Conservation (phyloP, 1,140 invertebrate species). For the Heliothis virescens region DNA sequence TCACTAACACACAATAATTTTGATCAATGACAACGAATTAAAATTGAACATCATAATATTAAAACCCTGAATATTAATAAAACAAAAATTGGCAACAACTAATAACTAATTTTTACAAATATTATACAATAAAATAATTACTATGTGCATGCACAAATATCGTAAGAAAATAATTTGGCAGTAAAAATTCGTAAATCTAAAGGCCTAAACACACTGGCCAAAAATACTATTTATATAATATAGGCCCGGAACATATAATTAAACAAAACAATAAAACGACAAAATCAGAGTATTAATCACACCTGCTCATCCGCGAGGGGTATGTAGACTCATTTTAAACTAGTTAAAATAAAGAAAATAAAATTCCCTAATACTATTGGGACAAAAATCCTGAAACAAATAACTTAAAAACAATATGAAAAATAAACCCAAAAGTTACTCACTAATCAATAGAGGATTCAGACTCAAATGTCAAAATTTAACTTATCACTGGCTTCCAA, state of each 20-base stretch:
- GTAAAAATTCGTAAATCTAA: conserved; percentile 86
- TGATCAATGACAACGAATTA: conserved; percentile 85
- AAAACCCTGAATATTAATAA: conserved; percentile 84
- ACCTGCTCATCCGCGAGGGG: conserved; percentile 77
- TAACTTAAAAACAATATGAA: conserved; percentile 86
- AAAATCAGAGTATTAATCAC: conserved; percentile 85
- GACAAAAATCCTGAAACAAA: conserved; percentile 86
- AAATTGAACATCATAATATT: conserved; percentile 82
- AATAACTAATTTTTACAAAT: conserved; percentile 83
- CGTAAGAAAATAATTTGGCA: conserved; percentile 86
- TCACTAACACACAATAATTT: conserved; percentile 86
- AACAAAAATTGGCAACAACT: conserved; percentile 85
- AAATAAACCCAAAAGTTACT: conserved; percentile 85
- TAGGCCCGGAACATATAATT: conserved; percentile 82
- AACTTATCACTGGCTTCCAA: conserved; percentile 70
- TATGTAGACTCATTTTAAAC: conserved; percentile 80
- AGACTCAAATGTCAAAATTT: conserved; percentile 77
- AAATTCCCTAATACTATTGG: conserved; percentile 86
- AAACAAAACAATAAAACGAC: conserved; percentile 82
- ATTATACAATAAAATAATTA: conserved; percentile 85
- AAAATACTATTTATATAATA: conserved; percentile 84
- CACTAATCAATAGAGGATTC: conserved; percentile 85
- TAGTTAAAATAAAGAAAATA: conserved; percentile 85
- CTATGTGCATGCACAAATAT: conserved; percentile 85
- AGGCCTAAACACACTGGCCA: conserved; percentile 83